phyloP scores from a whole-genome alignment of 2,888 invertebrate species.

The Drosophila kambysellisi region DNA sequence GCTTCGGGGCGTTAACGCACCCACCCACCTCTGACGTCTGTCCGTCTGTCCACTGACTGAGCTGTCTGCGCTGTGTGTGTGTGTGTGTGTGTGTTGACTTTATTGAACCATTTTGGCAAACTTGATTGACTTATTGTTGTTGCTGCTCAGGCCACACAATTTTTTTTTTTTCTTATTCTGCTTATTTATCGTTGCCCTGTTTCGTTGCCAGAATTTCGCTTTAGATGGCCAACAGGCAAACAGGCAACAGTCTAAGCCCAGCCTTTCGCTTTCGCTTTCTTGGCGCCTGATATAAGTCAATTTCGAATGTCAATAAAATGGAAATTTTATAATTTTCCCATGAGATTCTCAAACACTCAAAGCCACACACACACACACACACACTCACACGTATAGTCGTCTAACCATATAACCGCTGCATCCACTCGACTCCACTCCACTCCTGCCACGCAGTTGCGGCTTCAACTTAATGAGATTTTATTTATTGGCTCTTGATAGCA shows the following conservation, averaged over 20 bases:
- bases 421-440: constrained; percentile 21
- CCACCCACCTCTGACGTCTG: constrained; percentile 6
- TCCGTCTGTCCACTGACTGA: constrained; percentile 12
- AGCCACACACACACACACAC: constrained; percentile 13
- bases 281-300: constrained; percentile 68
- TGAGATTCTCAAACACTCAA: constrained; percentile 24
- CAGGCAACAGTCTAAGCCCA: constrained; percentile 64
- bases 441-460: constrained; percentile 41
- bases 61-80: background rate
- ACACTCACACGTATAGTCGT: background rate
- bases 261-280: constrained; percentile 38
- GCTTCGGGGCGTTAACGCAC: constrained; percentile 39
- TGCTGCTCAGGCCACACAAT: constrained; percentile 25
- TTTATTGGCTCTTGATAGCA: constrained; percentile 73
- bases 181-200: constrained; percentile 47
- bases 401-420: constrained; percentile 8
- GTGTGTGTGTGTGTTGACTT: constrained; percentile 62
- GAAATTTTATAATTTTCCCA: constrained; percentile 75
- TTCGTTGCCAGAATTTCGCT: constrained; percentile 15
- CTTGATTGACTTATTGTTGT: constrained; percentile 73
- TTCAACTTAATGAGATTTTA: constrained; percentile 74
- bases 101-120: constrained; percentile 76
- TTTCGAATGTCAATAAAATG: constrained; percentile 78
- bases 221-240: constrained; percentile 32
- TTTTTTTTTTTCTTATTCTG: constrained; percentile 3